phyloP scores from a whole-genome alignment of 2,113 vertebrate genomes.

The human (Homo sapiens) region DNA sequence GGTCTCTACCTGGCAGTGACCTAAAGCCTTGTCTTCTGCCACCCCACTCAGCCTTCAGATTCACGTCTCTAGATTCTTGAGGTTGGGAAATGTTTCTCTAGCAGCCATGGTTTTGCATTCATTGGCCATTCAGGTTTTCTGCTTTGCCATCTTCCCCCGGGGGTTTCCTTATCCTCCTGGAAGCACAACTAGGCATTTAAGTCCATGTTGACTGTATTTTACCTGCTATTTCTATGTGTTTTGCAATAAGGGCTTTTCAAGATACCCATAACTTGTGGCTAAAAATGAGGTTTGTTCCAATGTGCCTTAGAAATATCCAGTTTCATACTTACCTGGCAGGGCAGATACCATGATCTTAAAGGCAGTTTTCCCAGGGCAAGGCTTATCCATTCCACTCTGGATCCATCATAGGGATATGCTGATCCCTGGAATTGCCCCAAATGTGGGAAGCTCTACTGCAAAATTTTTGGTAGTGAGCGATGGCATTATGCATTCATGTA shows the following conservation, averaged over 20 bases:
- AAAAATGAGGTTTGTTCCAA: conserved; percentile 16
- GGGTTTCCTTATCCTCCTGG: background rate
- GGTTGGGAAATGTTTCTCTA: background rate
- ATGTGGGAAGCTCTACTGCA: no score
- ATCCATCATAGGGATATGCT: no score
- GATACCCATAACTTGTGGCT: background rate
- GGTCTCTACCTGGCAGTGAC: background rate
- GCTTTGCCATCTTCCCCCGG: background rate
- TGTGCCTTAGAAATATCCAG: background rate
- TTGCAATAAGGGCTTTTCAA: conserved; percentile 25
- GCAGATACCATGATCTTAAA: no score
- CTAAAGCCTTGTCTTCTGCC: background rate
- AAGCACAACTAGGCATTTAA: conserved; percentile 47
- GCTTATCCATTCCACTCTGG: no score
- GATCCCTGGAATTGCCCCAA: no score
- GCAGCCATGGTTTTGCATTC: background rate
- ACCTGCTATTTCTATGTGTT: conserved; percentile 24
- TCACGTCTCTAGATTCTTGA: background rate
- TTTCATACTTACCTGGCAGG: background rate
- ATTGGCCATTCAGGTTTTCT: background rate
- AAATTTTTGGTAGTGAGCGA: no score
- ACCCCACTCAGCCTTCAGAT: background rate
- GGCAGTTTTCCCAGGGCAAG: no score
- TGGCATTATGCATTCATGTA: no score
- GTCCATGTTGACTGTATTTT: conserved; percentile 26